Evolutionary conservation across 1,140 invertebrate species (phyloP).

Genomic region (Penaeus vannamei): DNA sequence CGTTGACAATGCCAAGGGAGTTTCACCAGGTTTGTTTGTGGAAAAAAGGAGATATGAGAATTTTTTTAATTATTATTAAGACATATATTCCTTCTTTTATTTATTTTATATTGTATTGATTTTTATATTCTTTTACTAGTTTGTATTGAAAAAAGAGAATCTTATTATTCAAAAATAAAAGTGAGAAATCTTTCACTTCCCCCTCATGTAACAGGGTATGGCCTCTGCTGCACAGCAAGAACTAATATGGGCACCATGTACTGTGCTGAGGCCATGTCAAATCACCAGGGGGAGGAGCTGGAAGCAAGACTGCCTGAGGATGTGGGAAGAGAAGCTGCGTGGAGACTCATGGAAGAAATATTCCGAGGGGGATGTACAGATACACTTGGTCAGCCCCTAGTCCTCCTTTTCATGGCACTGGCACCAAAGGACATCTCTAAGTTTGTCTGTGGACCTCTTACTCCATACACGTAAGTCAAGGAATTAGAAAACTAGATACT

Average conservation of each 20-base stretch:
- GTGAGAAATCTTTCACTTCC: not conserved
- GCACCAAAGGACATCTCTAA: conserved; percentile 97
- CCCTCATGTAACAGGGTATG: conserved; percentile 70
- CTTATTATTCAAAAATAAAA: too few species aligned
- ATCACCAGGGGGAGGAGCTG: conserved; percentile 72
- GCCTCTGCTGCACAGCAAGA: conserved; percentile 91
- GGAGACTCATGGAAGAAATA: conserved; percentile 90
- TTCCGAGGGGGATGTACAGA: conserved; percentile 93
- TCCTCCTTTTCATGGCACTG: conserved; percentile 91
- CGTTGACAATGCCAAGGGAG: conserved; percentile 91
- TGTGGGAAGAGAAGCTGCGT: conserved; percentile 86
- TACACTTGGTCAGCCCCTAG: conserved; percentile 88
- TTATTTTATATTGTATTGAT: too few species aligned
- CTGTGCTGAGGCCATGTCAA: conserved; percentile 75
- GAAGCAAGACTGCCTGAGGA: conserved; percentile 84
- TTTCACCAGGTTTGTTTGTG: conserved; percentile 83
- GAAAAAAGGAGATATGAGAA: not conserved
- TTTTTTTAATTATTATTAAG: too few species aligned
- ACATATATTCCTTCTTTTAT: too few species aligned
- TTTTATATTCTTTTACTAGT: too few species aligned
- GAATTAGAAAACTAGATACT: too few species aligned
- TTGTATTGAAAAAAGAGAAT: too few species aligned
- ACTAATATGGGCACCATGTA: conserved; percentile 89
- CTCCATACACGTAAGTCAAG: conserved; percentile 78
- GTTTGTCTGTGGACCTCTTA: conserved; percentile 81